Evolutionary conservation across 2,113 vertebrate genomes (phyloP).

Genomic region (Crotalus horridus): DNA sequence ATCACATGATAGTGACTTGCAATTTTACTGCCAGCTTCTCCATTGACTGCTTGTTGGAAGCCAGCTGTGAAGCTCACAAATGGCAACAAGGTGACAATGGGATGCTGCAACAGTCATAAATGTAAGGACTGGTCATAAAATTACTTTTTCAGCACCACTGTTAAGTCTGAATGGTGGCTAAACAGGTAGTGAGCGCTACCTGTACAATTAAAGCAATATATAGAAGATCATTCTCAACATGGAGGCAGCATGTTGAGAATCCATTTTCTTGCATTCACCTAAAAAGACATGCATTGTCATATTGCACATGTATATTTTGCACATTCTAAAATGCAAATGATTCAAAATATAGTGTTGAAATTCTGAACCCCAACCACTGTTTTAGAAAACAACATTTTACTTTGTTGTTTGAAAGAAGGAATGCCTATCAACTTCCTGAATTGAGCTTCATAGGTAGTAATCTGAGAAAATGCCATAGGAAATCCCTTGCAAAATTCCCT

Average conservation of each 20-base stretch:
- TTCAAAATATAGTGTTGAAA: not conserved
- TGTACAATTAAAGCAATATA: not conserved
- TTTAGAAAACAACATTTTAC: not conserved
- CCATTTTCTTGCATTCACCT: not conserved
- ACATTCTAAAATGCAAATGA: not conserved
- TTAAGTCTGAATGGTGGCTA: not conserved
- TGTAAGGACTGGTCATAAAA: not conserved
- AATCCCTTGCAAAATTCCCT: not conserved
- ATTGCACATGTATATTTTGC: not conserved
- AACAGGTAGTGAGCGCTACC: not conserved
- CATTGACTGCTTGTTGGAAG: not conserved
- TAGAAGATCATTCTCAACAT: not conserved
- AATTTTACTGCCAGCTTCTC: not conserved
- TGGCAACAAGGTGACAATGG: not conserved
- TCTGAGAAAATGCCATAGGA: not conserved
- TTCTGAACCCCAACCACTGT: not conserved
- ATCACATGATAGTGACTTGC: not conserved
- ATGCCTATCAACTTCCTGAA: not conserved
- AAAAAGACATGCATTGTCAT: not conserved
- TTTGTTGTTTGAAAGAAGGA: not conserved
- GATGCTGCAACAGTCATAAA: not conserved
- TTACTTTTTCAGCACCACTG: not conserved
- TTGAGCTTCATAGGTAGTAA: not conserved
- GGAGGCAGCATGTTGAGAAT: not conserved
- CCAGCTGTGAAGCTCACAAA: not conserved